These are phyloP conservation scores for Scytalopus superciliaris DNA, from an alignment of 2,113 vertebrate species.

Conservation along the genomic window DNA sequence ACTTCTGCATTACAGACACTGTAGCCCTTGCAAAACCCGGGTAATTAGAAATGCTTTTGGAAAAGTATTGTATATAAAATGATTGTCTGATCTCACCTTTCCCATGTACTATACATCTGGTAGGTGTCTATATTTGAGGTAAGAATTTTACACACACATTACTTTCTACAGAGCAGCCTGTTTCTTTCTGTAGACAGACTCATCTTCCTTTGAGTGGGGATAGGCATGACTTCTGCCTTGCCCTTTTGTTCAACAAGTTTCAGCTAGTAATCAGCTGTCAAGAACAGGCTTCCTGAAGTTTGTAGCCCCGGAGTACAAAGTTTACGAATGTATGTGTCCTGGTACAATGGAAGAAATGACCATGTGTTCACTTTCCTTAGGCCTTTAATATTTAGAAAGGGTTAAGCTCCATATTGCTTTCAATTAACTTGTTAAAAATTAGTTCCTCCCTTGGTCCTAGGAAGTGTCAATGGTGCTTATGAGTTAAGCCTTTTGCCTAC, in stretches of 20 bases:
- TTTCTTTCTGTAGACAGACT: neutral
- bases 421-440: slow-evolving; percentile 59
- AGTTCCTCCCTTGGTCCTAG: slow-evolving; percentile 25
- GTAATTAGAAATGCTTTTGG: neutral
- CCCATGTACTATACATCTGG: neutral
- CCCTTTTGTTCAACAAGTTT: neutral
- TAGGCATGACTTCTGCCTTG: neutral
- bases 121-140: neutral
- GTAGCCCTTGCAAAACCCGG: neutral
- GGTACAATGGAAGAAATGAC: neutral
- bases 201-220: neutral
- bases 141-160: neutral
- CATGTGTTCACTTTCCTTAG: neutral
- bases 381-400: slow-evolving; percentile 18
- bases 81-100: neutral
- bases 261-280: neutral
- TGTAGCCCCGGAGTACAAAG: neutral
- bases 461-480: slow-evolving; percentile 57
- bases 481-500: slow-evolving; percentile 67
- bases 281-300: neutral
- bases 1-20: neutral
- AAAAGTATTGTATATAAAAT: neutral
- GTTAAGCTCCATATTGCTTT: slow-evolving; percentile 49
- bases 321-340: neutral
- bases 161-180: neutral